A percentile compares a stretch with the other conserved stretches of the same genome.
Conservation (phyloP, 2,888 invertebrate species). For the Drosophila infuscata region DNA sequence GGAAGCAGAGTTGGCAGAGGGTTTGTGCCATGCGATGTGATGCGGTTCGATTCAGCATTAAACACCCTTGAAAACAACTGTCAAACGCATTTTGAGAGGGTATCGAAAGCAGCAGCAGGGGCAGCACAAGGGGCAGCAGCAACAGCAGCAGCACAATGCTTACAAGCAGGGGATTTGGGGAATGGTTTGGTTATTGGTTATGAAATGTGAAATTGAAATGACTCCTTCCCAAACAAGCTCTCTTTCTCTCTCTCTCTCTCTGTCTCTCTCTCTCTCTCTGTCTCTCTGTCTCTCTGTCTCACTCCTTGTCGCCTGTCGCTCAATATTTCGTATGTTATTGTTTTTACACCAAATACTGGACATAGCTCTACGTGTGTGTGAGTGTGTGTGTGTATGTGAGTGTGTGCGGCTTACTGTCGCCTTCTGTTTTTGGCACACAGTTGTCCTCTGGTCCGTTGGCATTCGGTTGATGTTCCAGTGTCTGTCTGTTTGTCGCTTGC, state of each 20-base stretch:
- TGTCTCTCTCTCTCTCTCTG: not conserved
- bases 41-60: conserved; percentile 43
- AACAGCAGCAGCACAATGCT: conserved; percentile 24
- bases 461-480: conserved; percentile 14
- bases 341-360: conserved; percentile 46
- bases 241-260: not conserved
- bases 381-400: conserved; percentile 3
- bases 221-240: not conserved
- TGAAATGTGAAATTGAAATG: conserved; percentile 34
- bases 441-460: conserved; percentile 27
- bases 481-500: conserved; percentile 7
- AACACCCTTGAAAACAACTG: conserved; percentile 83
- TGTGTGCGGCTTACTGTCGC: conserved; percentile 12
- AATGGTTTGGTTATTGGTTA: conserved; percentile 31
- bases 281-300: not conserved
- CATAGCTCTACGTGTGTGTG: conserved; percentile 17
- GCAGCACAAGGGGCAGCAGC: conserved; percentile 5
- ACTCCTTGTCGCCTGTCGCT: conserved; percentile 29
- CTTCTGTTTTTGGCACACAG: conserved; percentile 50
- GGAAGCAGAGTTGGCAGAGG: not conserved
- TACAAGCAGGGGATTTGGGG: not conserved
- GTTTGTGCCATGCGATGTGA: conserved; percentile 7
- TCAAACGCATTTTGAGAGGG: conserved; percentile 76
- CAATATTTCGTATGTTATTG: conserved; percentile 58
- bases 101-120: conserved; percentile 38